A percentile compares a stretch with the other conserved stretches of the same genome.
Evolutionary conservation across 2,113 vertebrate species (phyloP).

Genomic region (Balaeniceps rex): DNA sequence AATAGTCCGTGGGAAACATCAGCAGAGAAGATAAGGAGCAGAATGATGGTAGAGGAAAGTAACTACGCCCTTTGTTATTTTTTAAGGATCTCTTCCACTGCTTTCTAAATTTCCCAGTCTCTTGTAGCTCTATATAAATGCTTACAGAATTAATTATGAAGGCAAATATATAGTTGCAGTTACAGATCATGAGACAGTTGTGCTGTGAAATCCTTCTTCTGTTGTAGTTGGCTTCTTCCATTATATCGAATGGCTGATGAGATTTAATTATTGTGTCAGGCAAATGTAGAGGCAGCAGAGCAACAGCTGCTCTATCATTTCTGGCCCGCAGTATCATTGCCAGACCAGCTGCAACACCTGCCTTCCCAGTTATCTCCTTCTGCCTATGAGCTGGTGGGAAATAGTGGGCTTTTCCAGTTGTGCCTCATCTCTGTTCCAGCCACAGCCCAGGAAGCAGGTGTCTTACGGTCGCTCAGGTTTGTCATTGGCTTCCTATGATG

Average conservation of each 20-base stretch:
- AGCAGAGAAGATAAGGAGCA: background rate
- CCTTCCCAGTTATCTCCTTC: background rate
- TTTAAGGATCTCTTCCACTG: background rate
- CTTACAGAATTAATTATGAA: background rate
- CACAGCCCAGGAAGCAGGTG: background rate
- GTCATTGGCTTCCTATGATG: background rate
- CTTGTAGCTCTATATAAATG: background rate
- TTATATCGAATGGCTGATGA: background rate
- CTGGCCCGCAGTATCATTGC: background rate
- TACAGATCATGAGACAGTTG: background rate
- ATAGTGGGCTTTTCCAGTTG: background rate
- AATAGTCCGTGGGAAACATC: background rate
- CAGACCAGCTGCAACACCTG: background rate
- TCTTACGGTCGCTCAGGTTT: background rate
- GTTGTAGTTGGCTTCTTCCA: background rate
- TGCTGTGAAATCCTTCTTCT: background rate
- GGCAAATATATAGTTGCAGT: background rate
- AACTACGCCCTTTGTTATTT: background rate
- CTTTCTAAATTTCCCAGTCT: background rate
- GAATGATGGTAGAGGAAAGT: background rate
- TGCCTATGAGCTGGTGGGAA: background rate
- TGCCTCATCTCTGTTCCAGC: background rate
- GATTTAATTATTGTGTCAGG: background rate
- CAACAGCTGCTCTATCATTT: background rate
- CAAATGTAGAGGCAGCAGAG: background rate